A percentile compares a stretch with the other conserved stretches of the same genome.
These are phyloP conservation scores for Zele albiditarsus DNA, from an alignment of 2,888 invertebrate species.

Conservation along the genomic window DNA sequence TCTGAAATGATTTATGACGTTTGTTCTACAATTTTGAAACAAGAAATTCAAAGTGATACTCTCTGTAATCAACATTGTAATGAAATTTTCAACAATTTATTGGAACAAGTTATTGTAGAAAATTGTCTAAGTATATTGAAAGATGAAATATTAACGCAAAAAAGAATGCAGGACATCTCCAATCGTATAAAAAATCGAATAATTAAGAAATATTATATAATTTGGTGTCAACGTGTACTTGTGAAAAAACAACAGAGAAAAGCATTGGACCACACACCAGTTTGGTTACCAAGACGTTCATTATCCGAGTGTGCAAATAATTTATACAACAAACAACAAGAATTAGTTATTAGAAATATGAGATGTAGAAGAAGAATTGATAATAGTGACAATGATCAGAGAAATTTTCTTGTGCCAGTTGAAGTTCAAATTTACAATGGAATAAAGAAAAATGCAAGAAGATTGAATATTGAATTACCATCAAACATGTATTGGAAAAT, in stretches of 20 bases:
- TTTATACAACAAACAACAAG: slow-evolving; percentile 72
- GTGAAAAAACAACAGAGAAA: slow-evolving; percentile 72
- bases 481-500: slow-evolving; percentile 78
- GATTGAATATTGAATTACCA: slow-evolving; percentile 71
- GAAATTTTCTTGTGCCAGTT: slow-evolving; percentile 69
- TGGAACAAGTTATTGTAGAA: slow-evolving; percentile 61
- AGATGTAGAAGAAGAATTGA: slow-evolving; percentile 66
- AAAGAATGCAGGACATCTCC: slow-evolving; percentile 70
- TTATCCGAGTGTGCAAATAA: slow-evolving; percentile 71
- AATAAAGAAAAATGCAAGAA: slow-evolving; percentile 74
- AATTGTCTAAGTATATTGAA: slow-evolving; percentile 66
- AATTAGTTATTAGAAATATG: slow-evolving; percentile 73
- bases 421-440: slow-evolving; percentile 73
- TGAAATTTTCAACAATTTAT: slow-evolving; percentile 54
- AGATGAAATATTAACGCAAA: slow-evolving; percentile 65
- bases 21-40: slow-evolving; percentile 55
- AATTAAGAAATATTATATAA: slow-evolving; percentile 70
- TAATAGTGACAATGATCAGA: slow-evolving; percentile 35
- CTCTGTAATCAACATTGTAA: slow-evolving; percentile 59
- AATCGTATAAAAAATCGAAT: slow-evolving; percentile 65
- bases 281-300: slow-evolving; percentile 74
- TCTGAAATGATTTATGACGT: slow-evolving; percentile 56
- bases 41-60: slow-evolving; percentile 55
- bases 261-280: slow-evolving; percentile 75
- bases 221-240: slow-evolving; percentile 73